Evolutionary conservation across 2,888 invertebrate species (phyloP).

Genomic region (Deroplatys truncata): DNA sequence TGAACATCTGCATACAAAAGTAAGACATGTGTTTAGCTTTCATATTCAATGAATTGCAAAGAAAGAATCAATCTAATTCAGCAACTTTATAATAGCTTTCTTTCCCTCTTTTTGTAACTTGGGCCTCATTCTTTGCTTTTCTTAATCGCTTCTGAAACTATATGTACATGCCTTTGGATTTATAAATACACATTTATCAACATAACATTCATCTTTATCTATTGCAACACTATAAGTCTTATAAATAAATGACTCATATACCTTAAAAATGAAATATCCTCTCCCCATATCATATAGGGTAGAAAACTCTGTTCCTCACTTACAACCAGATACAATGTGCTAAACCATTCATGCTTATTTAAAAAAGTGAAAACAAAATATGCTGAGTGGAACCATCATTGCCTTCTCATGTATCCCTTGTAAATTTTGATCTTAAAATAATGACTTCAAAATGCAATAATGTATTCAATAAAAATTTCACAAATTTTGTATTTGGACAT

Average conservation of each 20-base stretch:
- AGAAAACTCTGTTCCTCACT: not conserved
- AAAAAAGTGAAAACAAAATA: not conserved
- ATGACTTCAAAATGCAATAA: not conserved
- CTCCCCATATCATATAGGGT: not conserved
- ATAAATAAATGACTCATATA: slow-evolving; percentile 8
- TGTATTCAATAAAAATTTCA: not conserved
- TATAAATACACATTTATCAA: not conserved
- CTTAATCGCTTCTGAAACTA: not conserved
- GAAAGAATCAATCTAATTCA: not conserved
- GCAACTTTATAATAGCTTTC: not conserved
- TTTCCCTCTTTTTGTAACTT: not conserved
- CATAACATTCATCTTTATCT: not conserved
- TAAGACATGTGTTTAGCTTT: not conserved
- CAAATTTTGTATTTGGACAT: slow-evolving; percentile 4
- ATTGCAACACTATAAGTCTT: slow-evolving; percentile 25
- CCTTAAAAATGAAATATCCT: not conserved
- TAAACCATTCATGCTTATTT: not conserved
- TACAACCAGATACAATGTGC: not conserved
- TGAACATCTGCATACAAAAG: not conserved
- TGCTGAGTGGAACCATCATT: not conserved
- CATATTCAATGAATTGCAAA: not conserved
- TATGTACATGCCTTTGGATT: not conserved
- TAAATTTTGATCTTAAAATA: slow-evolving; percentile 9
- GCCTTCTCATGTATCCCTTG: not conserved
- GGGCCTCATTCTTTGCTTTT: not conserved